Base-by-base conservation (phyloP, 2,113 vertebrate species). In the Callopanchax toddi region DNA sequence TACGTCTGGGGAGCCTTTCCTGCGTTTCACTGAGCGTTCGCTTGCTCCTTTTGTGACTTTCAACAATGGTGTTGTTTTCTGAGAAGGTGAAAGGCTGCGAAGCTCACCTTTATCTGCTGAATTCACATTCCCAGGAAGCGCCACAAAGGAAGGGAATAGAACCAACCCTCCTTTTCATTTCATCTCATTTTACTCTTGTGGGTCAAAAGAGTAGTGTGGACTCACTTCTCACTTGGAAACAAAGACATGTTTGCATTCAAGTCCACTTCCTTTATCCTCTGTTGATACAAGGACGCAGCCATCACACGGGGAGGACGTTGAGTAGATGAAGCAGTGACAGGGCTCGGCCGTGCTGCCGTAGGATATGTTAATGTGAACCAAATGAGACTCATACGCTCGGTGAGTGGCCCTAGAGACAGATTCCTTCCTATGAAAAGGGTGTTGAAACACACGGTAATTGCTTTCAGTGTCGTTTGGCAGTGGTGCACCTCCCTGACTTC, bases 391-490 rank as follows among this genome's bases (percentile, higher is more conserved):
- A 60, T 68, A 68, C 63, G 66, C 62, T 44, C n/a, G 68, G 74
- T 53, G 85, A 88, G 82, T 69, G 81, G 78, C 82, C 86, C 85
- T 82, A 49, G 61, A 87, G 87, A 82, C 77, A 39, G 66, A 80
- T 67, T 65, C 78, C 72, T 80, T 67, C 70, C 79, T 73, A 65
- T 86, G 83, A 88, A 89, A 89, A 80, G 81, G 81, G 81, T 81
- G 85, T 86, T 82, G 86, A 89, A 87, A 90, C 80, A 78, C 79
- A 81, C 73, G 13, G 87, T 89, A 90, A 90, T 91, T 90, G 88
- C 89, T 86, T 86, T 87, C 83, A 55, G 67, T 89, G 87, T 84
- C 74, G 67, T 85, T 87, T 87, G 87, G 83, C 83, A 78, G 84
- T 36, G 1, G 45, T 34, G 81, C 54, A 76, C 75, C 83, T 82